Evolutionary conservation across 92 coral and sea anemone species (phyloP).

Genomic region (Phenganax subtilis): DNA sequence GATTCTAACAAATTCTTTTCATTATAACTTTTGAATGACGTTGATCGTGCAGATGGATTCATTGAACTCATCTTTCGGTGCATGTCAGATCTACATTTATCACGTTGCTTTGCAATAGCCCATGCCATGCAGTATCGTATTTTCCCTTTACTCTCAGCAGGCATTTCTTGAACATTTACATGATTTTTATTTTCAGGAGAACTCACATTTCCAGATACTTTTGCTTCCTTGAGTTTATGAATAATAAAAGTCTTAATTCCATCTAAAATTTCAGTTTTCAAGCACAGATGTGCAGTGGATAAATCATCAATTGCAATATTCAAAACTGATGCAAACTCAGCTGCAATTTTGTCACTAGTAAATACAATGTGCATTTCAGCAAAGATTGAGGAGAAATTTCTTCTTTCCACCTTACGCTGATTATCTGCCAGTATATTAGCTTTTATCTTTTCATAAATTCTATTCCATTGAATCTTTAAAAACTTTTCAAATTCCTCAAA

Average conservation of each 20-base stretch:
- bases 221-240: conserved; percentile 3
- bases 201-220: neutral
- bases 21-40: neutral
- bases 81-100: conserved; percentile 21
- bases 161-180: conserved; percentile 29
- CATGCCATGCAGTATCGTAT: conserved; percentile 45
- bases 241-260: conserved; percentile 33
- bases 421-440: conserved; percentile 18
- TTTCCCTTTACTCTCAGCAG: conserved; percentile 40
- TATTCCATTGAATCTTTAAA: conserved; percentile 27
- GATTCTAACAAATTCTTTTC: conserved; percentile 26
- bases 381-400: conserved; percentile 28
- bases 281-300: conserved; percentile 14
- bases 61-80: conserved; percentile 22
- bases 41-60: conserved; percentile 1
- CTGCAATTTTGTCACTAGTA: conserved; percentile 1
- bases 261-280: conserved; percentile 25
- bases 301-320: neutral
- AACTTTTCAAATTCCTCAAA: conserved; percentile 1
- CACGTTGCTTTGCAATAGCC: conserved; percentile 39
- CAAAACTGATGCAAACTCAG: conserved; percentile 23
- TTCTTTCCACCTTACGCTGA: conserved; percentile 30
- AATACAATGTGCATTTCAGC: conserved; percentile 21
- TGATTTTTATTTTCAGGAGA: neutral
- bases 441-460: conserved; percentile 13